Percentiles rank a stretch among this genome's conserved stretches.
phyloP scores from a whole-genome alignment of 2,888 invertebrate genomes.

The Pandemis corylana region DNA sequence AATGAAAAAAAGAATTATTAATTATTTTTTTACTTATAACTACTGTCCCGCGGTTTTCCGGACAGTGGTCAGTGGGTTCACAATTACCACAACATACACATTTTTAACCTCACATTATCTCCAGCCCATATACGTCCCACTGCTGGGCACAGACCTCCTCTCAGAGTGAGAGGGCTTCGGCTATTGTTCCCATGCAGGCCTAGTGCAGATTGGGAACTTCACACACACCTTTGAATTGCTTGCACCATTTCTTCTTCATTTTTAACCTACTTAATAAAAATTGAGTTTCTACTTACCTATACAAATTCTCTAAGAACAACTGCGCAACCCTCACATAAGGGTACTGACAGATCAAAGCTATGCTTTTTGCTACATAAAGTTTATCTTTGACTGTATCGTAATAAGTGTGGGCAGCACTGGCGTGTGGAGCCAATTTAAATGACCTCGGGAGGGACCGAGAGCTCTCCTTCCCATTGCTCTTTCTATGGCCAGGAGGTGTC shows the following conservation, averaged over 20 bases:
- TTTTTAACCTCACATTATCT: not conserved
- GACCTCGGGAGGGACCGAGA: slow-evolving; percentile 95
- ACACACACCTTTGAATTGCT: no score
- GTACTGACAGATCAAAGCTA: slow-evolving; percentile 95
- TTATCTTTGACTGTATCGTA: slow-evolving; percentile 98
- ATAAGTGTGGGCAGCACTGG: slow-evolving; percentile 92
- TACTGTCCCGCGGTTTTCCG: no score
- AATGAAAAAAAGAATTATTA: no score
- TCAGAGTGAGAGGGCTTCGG: no score
- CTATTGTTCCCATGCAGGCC: no score
- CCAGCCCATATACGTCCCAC: no score
- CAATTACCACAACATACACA: no score
- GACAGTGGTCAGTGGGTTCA: no score
- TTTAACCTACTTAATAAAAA: not conserved
- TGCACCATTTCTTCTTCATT: no score
- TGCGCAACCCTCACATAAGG: slow-evolving; percentile 95
- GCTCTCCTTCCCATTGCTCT: slow-evolving; percentile 86
- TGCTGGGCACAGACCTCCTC: no score
- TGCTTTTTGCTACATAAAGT: slow-evolving; percentile 97
- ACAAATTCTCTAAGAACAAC: slow-evolving; percentile 94
- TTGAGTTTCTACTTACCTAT: slow-evolving; percentile 85
- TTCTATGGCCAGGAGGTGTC: slow-evolving; percentile 86
- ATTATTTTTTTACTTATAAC: no score
- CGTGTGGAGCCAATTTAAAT: slow-evolving; percentile 92
- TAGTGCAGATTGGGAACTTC: no score